These are phyloP conservation scores for Meiosimyza decipiens DNA, from an alignment of 2,888 invertebrate species.

Conservation along the genomic window DNA sequence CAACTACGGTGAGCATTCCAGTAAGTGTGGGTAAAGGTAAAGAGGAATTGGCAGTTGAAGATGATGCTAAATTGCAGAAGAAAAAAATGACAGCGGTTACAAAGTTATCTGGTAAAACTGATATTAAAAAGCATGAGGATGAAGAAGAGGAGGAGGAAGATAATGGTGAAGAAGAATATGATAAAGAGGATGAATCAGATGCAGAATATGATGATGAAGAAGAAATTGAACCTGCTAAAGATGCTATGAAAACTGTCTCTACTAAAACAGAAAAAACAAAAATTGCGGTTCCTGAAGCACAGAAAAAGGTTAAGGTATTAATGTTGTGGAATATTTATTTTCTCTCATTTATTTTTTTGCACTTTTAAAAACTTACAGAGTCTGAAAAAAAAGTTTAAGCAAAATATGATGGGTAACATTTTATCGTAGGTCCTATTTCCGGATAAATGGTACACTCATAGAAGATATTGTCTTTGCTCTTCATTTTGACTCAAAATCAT, in stretches of 20 bases:
- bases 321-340: slow-evolving; percentile 23
- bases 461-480: no score
- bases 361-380: background rate
- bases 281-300: slow-evolving; percentile 25
- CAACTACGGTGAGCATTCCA: slow-evolving; percentile 24
- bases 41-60: slow-evolving; percentile 48
- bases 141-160: slow-evolving; percentile 19
- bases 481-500: no score
- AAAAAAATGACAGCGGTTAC: background rate
- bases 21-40: slow-evolving; percentile 42
- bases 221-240: slow-evolving; percentile 31
- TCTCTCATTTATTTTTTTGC: background rate
- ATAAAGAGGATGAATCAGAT: slow-evolving; percentile 48
- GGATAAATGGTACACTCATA: no score
- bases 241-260: background rate
- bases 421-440: no score
- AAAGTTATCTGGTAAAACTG: background rate
- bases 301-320: slow-evolving; percentile 58
- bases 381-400: background rate
- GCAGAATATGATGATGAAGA: slow-evolving; percentile 49
- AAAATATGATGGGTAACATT: background rate
- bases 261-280: slow-evolving; percentile 28
- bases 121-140: background rate
- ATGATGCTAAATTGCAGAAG: slow-evolving; percentile 37
- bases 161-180: slow-evolving; percentile 45